A percentile compares a stretch with the other conserved stretches of the same genome.
phyloP scores from a whole-genome alignment of 92 coral and sea anemone genomes.

The Zoanthus sansibaricus region DNA sequence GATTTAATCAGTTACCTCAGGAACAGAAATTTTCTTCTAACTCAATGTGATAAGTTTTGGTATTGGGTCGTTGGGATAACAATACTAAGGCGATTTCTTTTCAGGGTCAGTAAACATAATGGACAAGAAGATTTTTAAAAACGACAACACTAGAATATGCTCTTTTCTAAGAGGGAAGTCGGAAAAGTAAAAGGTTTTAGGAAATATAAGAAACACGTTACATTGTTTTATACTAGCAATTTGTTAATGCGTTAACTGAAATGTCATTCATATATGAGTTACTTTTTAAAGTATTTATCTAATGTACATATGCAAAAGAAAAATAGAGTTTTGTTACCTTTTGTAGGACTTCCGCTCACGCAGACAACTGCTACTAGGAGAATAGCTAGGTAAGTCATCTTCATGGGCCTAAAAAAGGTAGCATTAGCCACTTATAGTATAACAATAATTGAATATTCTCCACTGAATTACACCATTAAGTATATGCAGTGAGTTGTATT shows the following conservation, averaged over 20 bases:
- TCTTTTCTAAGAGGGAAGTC: neutral
- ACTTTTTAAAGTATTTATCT: neutral
- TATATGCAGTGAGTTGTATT: neutral
- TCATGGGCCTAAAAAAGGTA: conserved; percentile 48
- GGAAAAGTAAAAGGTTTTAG: neutral
- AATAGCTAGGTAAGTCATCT: conserved; percentile 81
- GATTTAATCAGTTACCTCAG: too few relatives aligned
- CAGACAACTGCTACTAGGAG: conserved; percentile 88
- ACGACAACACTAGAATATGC: neutral
- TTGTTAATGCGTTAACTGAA: too few relatives aligned
- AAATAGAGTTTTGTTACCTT: conserved; percentile 60
- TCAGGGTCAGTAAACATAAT: conserved; percentile 17
- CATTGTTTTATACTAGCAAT: neutral
- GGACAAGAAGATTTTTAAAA: neutral
- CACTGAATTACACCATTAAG: neutral
- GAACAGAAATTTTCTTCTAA: too few relatives aligned
- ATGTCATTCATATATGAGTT: neutral
- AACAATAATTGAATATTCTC: neutral
- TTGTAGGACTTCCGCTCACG: conserved; percentile 83
- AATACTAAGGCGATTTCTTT: neutral
- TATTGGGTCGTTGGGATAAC: neutral
- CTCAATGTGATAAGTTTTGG: neutral
- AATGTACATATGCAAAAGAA: neutral
- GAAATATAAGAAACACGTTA: neutral
- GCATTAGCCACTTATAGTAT: neutral